Percentiles rank a stretch among this genome's conserved stretches.
phyloP scores from a whole-genome alignment of 2,113 vertebrate genomes.

The Laterallus jamaicensis region DNA sequence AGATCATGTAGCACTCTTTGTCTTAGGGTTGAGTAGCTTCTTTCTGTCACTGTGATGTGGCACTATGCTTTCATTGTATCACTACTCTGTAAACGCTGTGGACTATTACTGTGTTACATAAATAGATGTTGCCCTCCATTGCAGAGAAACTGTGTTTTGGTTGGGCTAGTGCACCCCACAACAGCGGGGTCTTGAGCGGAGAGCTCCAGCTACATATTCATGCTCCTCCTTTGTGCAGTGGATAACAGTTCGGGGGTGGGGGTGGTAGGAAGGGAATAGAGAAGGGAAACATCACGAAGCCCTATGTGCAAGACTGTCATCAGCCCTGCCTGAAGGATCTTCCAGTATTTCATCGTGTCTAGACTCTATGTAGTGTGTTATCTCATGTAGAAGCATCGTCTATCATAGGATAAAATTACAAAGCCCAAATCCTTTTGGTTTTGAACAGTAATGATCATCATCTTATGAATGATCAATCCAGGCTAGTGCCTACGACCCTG shows the following conservation, averaged over 20 bases:
- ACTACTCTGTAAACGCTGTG: background rate
- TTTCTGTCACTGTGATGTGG: background rate
- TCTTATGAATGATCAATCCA: background rate
- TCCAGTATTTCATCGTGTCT: conserved; percentile 27
- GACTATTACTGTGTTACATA: background rate
- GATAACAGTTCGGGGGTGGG: background rate
- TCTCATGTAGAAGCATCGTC: background rate
- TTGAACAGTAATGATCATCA: background rate
- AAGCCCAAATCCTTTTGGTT: background rate
- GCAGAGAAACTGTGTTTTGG: background rate
- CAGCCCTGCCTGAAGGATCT: conserved; percentile 7
- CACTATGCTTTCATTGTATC: background rate
- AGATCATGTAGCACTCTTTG: background rate
- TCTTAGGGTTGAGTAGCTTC: background rate
- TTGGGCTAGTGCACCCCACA: background rate
- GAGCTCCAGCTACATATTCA: background rate
- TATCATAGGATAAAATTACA: background rate
- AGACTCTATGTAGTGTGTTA: background rate
- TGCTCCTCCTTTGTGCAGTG: background rate
- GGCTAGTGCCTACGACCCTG: background rate
- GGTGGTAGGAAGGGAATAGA: background rate
- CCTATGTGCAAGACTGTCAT: background rate
- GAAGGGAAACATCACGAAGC: background rate
- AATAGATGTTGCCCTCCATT: background rate
- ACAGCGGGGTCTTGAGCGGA: background rate